A percentile compares a stretch with the other conserved stretches of the same genome.
Evolutionary conservation across 2,797 vertebrate species (phyloP).

Genomic region (Mus spretus): DNA sequence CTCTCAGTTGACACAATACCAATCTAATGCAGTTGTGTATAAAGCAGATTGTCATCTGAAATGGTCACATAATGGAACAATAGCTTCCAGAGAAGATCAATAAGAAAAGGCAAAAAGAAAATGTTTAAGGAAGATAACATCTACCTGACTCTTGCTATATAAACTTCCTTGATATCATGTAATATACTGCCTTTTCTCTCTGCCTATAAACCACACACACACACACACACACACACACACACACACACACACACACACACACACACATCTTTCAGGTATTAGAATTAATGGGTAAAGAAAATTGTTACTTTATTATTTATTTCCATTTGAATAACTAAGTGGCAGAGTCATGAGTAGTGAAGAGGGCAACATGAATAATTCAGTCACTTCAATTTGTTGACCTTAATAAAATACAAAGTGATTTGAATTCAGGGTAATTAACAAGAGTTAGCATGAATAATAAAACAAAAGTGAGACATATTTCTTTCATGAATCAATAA

Average conservation of each 20-base stretch:
- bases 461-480: conserved; percentile 92
- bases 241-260: neutral
- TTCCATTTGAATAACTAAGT: conserved; percentile 80
- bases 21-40: neutral
- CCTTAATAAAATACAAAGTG: conserved; percentile 96
- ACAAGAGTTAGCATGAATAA: conserved; percentile 91
- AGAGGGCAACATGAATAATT: conserved; percentile 88
- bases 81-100: conserved; percentile 52
- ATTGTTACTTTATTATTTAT: conserved; percentile 89
- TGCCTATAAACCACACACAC: neutral
- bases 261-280: conserved; percentile 42
- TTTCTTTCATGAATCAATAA: conserved; percentile 93
- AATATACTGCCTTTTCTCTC: neutral
- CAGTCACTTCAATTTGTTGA: conserved; percentile 96
- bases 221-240: neutral
- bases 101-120: neutral
- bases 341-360: conserved; percentile 21
- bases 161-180: conserved; percentile 76
- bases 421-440: conserved; percentile 96
- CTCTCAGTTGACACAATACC: conserved; percentile 11
- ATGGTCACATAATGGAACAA: conserved; percentile 31
- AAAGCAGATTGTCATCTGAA: conserved; percentile 44
- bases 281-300: conserved; percentile 67
- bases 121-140: neutral
- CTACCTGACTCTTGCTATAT: neutral